phyloP scores from a whole-genome alignment of 1,140 invertebrate genomes.

The Ips nitidus region DNA sequence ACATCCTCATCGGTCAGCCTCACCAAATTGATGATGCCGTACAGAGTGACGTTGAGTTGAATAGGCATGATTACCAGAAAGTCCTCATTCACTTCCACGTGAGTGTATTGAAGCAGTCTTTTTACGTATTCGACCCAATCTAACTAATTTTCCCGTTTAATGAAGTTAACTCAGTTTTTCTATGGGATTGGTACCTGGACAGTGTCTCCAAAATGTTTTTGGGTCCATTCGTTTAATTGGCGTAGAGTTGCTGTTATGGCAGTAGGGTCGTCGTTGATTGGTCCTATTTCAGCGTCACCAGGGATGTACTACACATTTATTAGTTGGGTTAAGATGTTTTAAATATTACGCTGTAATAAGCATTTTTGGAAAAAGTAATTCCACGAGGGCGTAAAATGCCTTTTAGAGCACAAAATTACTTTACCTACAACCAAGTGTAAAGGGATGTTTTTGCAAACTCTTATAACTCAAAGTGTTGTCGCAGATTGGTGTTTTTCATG shows the following conservation, averaged over 20 bases:
- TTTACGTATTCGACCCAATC: conserved; percentile 47
- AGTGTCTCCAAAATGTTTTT: conserved; percentile 36
- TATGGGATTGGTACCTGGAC: conserved; percentile 25
- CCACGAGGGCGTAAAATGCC: too few relatives aligned
- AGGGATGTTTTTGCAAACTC: too few relatives aligned
- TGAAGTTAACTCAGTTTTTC: conserved; percentile 2
- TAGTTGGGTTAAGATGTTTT: not conserved
- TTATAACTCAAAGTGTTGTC: too few relatives aligned
- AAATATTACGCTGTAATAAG: too few relatives aligned
- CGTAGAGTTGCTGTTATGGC: conserved; percentile 31
- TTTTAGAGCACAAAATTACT: too few relatives aligned
- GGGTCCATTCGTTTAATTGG: conserved; percentile 46
- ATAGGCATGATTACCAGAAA: conserved; percentile 30
- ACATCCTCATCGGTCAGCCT: conserved; percentile 36
- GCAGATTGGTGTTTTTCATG: not conserved
- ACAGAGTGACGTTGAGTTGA: conserved; percentile 27
- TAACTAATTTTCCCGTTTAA: conserved; percentile 39
- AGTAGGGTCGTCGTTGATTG: conserved; percentile 10
- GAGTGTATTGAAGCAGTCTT: conserved; percentile 34
- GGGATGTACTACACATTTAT: conserved; percentile 33
- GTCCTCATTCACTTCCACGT: conserved; percentile 37
- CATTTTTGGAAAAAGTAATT: not conserved
- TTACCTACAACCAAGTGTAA: too few relatives aligned
- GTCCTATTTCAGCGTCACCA: conserved; percentile 15
- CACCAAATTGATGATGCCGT: conserved; percentile 44